Percentiles rank a stretch among this genome's conserved stretches.
These are phyloP conservation scores for Montipora cactus DNA, from an alignment of 64 coral and sea anemone species.

Conservation along the genomic window DNA sequence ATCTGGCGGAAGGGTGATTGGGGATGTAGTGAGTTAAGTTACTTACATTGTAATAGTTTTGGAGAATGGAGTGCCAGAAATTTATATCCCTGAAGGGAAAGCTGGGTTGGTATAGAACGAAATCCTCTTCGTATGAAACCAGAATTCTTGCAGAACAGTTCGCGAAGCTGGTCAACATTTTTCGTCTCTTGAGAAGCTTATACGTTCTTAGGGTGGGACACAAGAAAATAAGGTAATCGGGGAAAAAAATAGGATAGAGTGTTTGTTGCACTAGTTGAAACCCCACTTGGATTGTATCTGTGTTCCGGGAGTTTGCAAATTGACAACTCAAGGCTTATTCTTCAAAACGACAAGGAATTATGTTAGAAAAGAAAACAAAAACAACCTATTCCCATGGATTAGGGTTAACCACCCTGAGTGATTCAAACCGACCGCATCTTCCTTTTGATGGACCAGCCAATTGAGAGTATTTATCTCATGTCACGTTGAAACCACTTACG, in stretches of 20 bases:
- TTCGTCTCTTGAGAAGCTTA: too few relatives aligned
- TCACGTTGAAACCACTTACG: background rate
- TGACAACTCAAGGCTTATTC: too few relatives aligned
- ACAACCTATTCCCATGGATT: background rate
- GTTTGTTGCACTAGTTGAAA: too few relatives aligned
- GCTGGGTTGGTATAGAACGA: background rate
- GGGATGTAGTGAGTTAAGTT: background rate
- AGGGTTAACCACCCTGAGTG: background rate
- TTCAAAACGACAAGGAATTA: too few relatives aligned
- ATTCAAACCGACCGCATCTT: background rate
- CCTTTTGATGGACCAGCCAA: background rate
- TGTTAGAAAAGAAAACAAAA: background rate
- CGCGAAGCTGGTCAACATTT: too few relatives aligned
- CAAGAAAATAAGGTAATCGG: too few relatives aligned
- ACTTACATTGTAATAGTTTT: conserved; percentile 6
- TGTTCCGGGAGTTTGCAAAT: too few relatives aligned
- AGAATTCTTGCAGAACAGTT: too few relatives aligned
- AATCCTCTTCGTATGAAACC: too few relatives aligned
- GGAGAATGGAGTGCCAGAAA: background rate
- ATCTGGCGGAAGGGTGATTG: background rate
- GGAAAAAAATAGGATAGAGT: too few relatives aligned
- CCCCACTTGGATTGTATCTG: too few relatives aligned
- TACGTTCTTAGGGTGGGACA: too few relatives aligned
- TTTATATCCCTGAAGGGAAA: background rate
- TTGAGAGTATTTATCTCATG: background rate